These are phyloP conservation scores for Caenorhabditis doughertyi DNA, from an alignment of 2,888 invertebrate species.

Conservation along the genomic window DNA sequence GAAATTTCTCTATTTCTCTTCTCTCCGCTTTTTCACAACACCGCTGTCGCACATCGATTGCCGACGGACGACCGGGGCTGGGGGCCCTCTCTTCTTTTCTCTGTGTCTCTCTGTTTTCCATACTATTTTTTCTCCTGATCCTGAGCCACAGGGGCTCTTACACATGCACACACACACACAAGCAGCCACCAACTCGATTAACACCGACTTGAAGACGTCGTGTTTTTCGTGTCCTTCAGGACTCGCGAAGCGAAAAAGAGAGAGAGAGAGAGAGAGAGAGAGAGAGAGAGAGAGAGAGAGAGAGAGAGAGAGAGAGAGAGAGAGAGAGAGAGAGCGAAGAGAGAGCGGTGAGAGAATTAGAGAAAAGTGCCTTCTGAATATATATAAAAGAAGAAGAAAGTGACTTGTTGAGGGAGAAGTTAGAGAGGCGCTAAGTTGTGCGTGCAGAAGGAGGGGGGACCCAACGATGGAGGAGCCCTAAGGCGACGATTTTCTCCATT, in stretches of 20 bases:
- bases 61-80: no score
- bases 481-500: constrained; percentile 40
- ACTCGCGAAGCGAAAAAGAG: background rate
- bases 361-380: constrained; percentile 25
- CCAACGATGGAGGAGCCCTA: constrained; percentile 23
- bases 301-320: background rate
- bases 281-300: background rate
- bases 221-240: constrained; percentile 21
- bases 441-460: constrained; percentile 25
- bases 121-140: constrained; percentile 8
- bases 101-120: constrained; percentile 12
- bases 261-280: constrained; percentile 1
- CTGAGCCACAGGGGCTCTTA: background rate
- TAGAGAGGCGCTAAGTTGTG: constrained; percentile 36
- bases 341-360: background rate
- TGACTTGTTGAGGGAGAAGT: constrained; percentile 20
- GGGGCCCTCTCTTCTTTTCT: no score
- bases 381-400: no score
- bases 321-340: background rate
- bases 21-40: background rate
- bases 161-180: constrained; percentile 22
- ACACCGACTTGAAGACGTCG: constrained; percentile 48
- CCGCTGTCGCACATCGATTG: constrained; percentile 35
- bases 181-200: constrained; percentile 50
- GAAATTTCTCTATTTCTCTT: constrained; percentile 8